Percentiles rank a stretch among this genome's conserved stretches.
These are phyloP conservation scores for Sprattus sprattus DNA, from an alignment of 2,113 vertebrate species.

Conservation along the genomic window DNA sequence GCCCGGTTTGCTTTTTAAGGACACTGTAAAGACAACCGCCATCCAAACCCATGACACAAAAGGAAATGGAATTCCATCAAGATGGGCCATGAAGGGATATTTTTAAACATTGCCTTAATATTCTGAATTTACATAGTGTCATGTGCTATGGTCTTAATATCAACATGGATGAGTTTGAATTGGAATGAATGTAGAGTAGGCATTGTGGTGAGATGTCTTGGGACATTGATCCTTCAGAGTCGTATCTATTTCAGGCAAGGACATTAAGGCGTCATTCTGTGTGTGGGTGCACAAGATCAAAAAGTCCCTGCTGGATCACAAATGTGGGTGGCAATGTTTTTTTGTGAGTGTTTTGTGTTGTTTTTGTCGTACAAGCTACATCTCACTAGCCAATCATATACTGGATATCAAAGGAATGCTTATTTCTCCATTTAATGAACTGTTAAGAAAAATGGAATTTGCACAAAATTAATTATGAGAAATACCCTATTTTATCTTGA, in stretches of 20 bases:
- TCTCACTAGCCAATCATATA: constrained; percentile 25
- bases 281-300: not conserved
- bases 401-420: constrained; percentile 24
- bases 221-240: no score
- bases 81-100: not conserved
- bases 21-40: not conserved
- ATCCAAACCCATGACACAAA: not conserved
- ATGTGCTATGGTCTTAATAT: not conserved
- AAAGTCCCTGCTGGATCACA: not conserved
- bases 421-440: constrained; percentile 25
- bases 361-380: not conserved
- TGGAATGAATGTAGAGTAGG: not conserved
- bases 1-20: not conserved
- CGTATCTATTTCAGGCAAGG: not conserved
- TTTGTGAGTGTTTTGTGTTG: constrained; percentile 28
- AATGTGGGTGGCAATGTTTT: not conserved
- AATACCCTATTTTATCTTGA: constrained; percentile 1
- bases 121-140: not conserved
- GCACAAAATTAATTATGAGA: constrained; percentile 10
- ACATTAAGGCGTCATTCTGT: not conserved
- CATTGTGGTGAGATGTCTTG: not conserved
- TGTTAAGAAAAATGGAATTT: constrained; percentile 23
- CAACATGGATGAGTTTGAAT: not conserved
- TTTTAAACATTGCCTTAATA: constrained; percentile 31
- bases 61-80: constrained; percentile 6